Base-by-base conservation (phyloP, 2,797 vertebrate species). In the Apogon hyalosoma region DNA sequence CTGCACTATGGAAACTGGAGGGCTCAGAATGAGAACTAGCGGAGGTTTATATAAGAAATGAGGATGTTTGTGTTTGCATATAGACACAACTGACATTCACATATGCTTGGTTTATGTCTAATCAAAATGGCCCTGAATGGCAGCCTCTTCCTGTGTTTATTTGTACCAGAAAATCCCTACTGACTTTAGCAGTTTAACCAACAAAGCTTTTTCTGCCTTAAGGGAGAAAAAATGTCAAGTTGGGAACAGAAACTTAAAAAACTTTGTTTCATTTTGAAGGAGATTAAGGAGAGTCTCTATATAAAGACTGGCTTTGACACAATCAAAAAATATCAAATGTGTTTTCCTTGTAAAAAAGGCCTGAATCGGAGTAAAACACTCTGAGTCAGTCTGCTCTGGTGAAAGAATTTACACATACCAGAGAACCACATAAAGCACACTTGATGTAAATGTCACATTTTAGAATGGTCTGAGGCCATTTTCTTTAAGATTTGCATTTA, bases 81-180 rank as follows among this genome's bases (percentile, higher is more conserved):
- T 57, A 79, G 80, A 86, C 80, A 66, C 53, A 72, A 83, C 74
- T 83, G 57, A 77, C 73, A 55, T 75, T 78, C 69, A 76, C 82
- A 82, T 88, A 76, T 46, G 50, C 70, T 50, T 11, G 4, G 51
- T 74, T 79, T 79, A 74, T 51, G 62, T 78, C 56, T 80, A 84
- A 91, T 91, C 77, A 84, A 75, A 88, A 67, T n/a, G 39, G 16
- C 74, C 76, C 73, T 53, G 15, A 82, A 77, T 68, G 75, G 74
- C 56, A 40, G 73, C 63, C 63, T 84, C 82, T 91, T 93, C 90
- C 90, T 88, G 90, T 93, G 88, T 92, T 93, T 92, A 92, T 91
- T 92, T 87, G 76, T 53, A 46, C 52, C 79, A 77, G 48, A 84
- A 78, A 87, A 82, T 80, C 88, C 81, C 83, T 61, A 21, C 67